These are phyloP conservation scores for Aphidoletes aphidimyza DNA, from an alignment of 2,888 invertebrate genomes.

Conservation along the genomic window DNA sequence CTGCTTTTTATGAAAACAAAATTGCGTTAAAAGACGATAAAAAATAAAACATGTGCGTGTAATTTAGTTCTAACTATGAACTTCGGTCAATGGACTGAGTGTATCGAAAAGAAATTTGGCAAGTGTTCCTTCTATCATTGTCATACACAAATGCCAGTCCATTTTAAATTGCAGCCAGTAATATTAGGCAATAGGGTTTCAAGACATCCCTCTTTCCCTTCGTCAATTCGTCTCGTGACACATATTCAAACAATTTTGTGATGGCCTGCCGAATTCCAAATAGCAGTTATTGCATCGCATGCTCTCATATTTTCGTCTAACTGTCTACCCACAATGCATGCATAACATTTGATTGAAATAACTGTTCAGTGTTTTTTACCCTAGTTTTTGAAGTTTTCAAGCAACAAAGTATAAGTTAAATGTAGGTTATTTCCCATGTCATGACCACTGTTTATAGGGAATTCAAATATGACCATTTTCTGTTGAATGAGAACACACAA, in stretches of 20 bases:
- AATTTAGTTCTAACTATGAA: neutral
- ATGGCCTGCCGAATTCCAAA: neutral
- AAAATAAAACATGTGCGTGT: constrained; percentile 30
- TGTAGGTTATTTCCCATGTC: neutral
- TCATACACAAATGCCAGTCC: neutral
- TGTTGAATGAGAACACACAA: too few species aligned
- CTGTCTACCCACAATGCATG: neutral
- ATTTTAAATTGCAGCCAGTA: constrained; percentile 11
- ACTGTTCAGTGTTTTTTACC: neutral
- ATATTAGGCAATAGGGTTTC: constrained; percentile 26
- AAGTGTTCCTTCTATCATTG: constrained; percentile 19
- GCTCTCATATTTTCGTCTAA: neutral
- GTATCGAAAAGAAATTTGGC: neutral
- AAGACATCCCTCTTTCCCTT: neutral
- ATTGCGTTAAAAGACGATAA: neutral
- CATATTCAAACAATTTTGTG: constrained; percentile 13
- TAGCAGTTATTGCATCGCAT: constrained; percentile 45
- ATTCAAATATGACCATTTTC: neutral
- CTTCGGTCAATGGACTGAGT: neutral
- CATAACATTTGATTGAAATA: neutral
- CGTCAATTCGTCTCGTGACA: neutral
- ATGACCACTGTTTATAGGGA: neutral
- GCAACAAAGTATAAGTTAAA: too few species aligned
- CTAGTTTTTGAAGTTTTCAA: neutral
- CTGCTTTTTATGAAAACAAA: neutral